Percentiles rank a stretch among this genome's conserved stretches.
These are phyloP conservation scores for Lophura nycthemera DNA, from an alignment of 2,113 vertebrate genomes.

Conservation along the genomic window DNA sequence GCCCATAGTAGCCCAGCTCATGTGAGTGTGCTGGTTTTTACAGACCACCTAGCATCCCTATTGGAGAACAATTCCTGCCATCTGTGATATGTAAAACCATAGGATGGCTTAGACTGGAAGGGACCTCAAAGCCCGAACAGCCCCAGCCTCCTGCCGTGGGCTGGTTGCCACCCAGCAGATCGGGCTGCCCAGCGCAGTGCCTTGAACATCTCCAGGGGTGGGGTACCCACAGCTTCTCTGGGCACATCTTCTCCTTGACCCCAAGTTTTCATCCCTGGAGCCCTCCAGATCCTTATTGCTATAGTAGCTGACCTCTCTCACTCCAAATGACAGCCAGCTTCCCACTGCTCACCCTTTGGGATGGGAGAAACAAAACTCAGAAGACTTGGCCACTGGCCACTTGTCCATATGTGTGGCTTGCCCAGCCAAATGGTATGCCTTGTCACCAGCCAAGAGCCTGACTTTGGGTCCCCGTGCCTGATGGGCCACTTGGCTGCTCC, in stretches of 20 bases:
- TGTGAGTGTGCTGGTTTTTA: not conserved
- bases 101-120: too few species aligned
- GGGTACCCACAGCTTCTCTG: too few species aligned
- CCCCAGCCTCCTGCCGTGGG: too few species aligned
- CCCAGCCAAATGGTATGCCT: not conserved
- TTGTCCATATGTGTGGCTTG: rapidly evolving
- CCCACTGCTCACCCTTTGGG: not conserved
- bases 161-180: too few species aligned
- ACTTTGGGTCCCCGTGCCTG: not conserved
- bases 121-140: too few species aligned
- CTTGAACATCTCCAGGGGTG: too few species aligned
- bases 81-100: too few species aligned
- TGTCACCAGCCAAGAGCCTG: not conserved
- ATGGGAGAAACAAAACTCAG: not conserved
- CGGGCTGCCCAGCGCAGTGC: too few species aligned
- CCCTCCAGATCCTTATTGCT: rapidly evolving
- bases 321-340: not conserved
- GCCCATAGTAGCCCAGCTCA: not conserved
- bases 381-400: not conserved
- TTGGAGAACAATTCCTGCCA: not conserved
- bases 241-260: not conserved
- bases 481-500: not conserved
- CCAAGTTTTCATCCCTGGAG: not conserved
- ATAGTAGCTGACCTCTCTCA: not conserved
- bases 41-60: not conserved